phyloP scores from a whole-genome alignment of 2,888 invertebrate genomes.

The Maniola hyperantus region DNA sequence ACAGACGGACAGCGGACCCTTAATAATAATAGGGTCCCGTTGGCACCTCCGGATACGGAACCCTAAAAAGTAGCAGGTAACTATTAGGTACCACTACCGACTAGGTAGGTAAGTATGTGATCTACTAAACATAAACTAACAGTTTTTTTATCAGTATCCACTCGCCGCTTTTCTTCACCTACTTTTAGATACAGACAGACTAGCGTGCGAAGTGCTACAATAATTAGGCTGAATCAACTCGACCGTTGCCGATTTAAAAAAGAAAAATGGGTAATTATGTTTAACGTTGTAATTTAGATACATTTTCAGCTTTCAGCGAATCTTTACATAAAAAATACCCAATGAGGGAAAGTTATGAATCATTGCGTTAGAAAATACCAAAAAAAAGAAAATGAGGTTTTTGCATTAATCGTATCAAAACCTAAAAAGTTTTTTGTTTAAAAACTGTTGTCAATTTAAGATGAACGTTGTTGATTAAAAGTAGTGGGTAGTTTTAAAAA shows the following conservation, averaged over 20 bases:
- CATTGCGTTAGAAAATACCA: too few species aligned
- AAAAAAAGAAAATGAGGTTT: too few species aligned
- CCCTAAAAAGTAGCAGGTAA: too few species aligned
- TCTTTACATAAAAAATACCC: constrained; percentile 18
- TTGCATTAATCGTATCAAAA: too few species aligned
- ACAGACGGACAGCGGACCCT: too few species aligned
- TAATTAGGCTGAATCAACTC: constrained; percentile 26
- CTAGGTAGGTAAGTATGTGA: too few species aligned
- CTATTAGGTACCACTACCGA: too few species aligned
- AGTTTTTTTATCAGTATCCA: constrained; percentile 11
- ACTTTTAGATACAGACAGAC: not conserved
- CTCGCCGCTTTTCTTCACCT: constrained; percentile 11
- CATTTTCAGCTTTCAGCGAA: not conserved
- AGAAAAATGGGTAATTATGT: constrained; percentile 1
- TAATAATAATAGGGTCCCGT: too few species aligned
- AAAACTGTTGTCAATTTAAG: too few species aligned
- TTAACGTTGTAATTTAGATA: not conserved
- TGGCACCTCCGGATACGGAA: too few species aligned
- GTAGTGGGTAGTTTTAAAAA: not conserved
- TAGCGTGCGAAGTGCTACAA: constrained; percentile 7
- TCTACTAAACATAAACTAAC: not conserved
- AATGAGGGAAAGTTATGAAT: not conserved
- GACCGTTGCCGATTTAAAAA: constrained; percentile 22
- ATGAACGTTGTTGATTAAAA: too few species aligned
- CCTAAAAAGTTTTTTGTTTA: too few species aligned